Evolutionary conservation across 2,888 invertebrate species (phyloP), one percentile per base, ranked within the genome.

Genomic region (Chloroclystis v-ata): DNA sequence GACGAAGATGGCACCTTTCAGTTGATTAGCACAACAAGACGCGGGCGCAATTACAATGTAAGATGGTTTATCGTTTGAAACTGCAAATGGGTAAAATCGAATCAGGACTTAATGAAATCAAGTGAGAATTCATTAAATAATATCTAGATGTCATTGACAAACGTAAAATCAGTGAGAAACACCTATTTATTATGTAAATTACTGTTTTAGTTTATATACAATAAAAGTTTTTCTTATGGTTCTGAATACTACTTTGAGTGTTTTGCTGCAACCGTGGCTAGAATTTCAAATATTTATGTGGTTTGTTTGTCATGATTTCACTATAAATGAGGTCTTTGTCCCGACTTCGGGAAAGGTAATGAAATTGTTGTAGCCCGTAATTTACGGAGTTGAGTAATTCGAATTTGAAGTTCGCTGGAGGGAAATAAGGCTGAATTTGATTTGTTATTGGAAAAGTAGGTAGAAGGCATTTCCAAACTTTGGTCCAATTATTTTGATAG

Each of bases 1-100:
- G 47, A 40, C 32, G 39, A 41, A 47, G 44, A 39, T 32, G 48
- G 35, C 48, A 53, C 47, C 47, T 57, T 35, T 46, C 49, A 51
- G 49, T 57, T 55, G 55, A 57, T 57, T 57, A 54, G 48, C 26
- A 50, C 43, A 49, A 50, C 57, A 52, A 43, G 47, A 51, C 43
- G 46, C 40, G 40, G 20, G 20, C 10, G 28, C 12, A 42, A 25
- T 49, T 28, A 11, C 25, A 42, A 1, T 9, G 37, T 26, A 37
- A 32, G 10, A 41, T 6, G 32, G 9, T 25, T 30, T 35, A 7
- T 10, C 2, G 16, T 20, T 20, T 20, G 2, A 20, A 20, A 4
- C 3, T 20, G 5, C 20, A 20, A n/a, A n/a, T n/a, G n/a, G n/a
- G n/a, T n/a, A n/a, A n/a, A n/a, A n/a, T n/a, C n/a, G n/a, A n/a